Base-by-base conservation (phyloP, 2,888 invertebrate species). In the Allophyes oxyacanthae region DNA sequence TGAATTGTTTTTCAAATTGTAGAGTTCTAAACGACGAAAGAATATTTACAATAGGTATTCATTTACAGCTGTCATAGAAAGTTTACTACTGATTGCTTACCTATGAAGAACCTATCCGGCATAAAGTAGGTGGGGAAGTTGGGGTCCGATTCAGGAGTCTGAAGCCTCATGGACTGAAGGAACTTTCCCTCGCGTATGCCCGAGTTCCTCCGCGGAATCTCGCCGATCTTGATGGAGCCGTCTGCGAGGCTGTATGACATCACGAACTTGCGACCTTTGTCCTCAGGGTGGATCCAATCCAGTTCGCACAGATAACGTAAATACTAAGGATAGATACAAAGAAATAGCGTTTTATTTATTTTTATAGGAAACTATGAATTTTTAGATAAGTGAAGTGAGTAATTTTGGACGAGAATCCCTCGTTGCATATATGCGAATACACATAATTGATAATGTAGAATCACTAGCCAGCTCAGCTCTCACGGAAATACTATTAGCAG, bases 231-330 rank as follows among this genome's bases (percentile, higher is more conserved):
- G 75, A 98, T 95, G 61, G 95, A 95, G 49, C 97, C 97, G 75
- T 98, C 97, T 5, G 96, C 95, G 37, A 98, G 93, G 55, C 95
- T 95, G 88, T 97, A 98, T 2, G 96, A 95, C 33, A 98, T 83
- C 33, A 98, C 94, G 84, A 98, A 98, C 68, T 95, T 92, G 28
- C 98, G 95, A 2, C 95, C 95, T 28, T 94, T 86, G 85, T 98
- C 98, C 80, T 98, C 97, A 0, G 97, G 97, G 79, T 97, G 96
- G 5, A 96, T 95, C 64, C 96, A 96, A 74, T 98, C 97, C 94
- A 98, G 93, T 58, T 95, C 94, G 82, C 97, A 97, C 48, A 96
- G 95, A 83, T 97, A 98, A 36, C 97, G 95, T 0, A 97, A 91
- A 46, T 95, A 94, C 94, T 95, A 63, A 13, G 63, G 36, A 45